Conservation (phyloP, 2,797 vertebrate genomes). For the Hipposideros larvatus region DNA sequence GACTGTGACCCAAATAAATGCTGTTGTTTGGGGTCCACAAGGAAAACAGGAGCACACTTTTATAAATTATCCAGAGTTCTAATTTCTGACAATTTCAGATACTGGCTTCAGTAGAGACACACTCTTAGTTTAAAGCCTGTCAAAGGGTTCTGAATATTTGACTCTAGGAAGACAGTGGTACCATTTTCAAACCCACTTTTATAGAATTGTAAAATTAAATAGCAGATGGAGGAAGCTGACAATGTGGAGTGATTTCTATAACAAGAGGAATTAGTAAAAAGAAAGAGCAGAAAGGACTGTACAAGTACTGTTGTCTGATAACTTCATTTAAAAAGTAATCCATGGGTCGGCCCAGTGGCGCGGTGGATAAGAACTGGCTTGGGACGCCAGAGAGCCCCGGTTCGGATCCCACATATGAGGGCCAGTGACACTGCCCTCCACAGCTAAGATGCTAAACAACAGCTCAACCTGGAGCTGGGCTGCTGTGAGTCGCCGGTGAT, state of each 20-base stretch:
- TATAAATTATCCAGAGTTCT: not conserved
- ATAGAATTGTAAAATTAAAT: not conserved
- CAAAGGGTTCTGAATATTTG: not conserved
- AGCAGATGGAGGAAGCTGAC: not conserved
- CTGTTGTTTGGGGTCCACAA: not conserved
- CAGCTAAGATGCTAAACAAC: too few species aligned
- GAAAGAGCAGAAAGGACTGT: not conserved
- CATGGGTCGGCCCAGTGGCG: too few species aligned
- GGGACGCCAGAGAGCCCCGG: too few species aligned
- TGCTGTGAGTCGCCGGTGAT: too few species aligned
- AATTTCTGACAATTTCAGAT: not conserved
- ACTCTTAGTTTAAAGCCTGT: not conserved
- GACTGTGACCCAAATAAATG: not conserved
- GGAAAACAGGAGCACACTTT: not conserved
- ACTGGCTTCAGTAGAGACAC: not conserved
- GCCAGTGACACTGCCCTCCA: too few species aligned
- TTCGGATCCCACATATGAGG: too few species aligned
- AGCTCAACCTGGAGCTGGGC: too few species aligned
- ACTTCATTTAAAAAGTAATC: not conserved
- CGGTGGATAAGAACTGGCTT: too few species aligned
- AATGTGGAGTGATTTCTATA: not conserved
- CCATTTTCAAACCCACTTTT: not conserved
- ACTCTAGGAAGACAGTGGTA: not conserved
- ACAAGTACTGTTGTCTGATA: not conserved
- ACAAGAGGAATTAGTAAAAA: not conserved